Base-by-base conservation (phyloP, 2,888 invertebrate species). In the Macrosoma leucophasiata region DNA sequence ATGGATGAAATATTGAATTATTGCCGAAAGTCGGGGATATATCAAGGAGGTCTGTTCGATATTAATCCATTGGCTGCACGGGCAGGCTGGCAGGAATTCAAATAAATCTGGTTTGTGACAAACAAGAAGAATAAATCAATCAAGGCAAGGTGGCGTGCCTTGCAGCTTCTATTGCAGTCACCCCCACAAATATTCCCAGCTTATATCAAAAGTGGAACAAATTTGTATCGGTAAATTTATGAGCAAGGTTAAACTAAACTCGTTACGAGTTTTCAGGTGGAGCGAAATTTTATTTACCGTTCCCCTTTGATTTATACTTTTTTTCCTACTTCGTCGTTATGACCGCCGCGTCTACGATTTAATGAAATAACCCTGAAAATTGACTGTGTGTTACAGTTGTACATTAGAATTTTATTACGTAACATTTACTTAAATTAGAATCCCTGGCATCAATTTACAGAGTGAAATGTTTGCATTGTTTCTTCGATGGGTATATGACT, bases 111-210 rank as follows among this genome's bases (percentile, higher is more conserved):
- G 55, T 65, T 66, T 59, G 79, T 81, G 84, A 84, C 85, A 85
- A 85, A 85, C 85, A 85, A 85, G 79, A 84, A 69, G 73, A 70
- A 85, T 85, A 84, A 84, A 85, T 85, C 85, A 85, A 85, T 85
- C 85, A 78, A 39, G 48, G 69, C 75, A 79, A 78, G 78, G 79
- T 77, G 82, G 78, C 56, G 78, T 76, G 75, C 58, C 76, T 28
- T 78, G 78, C 79, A 74, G 60, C 60, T 58, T 72, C 72, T 75
- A 78, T 76, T 82, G 82, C 81, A 78, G 51, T 51, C 55, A 46
- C 48, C 64, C 66, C 69, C 62, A 62, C 63, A 58, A 59, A 52
- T 64, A 59, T 58, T 58, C 41, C 47, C 49, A 44, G 43, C 46
- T 45, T 54, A 48, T 50, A 55, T 51, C 55, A 55, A 57, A 57